A percentile compares a stretch with the other conserved stretches of the same genome.
phyloP scores from a whole-genome alignment of 1,140 invertebrate genomes.

The Drosophila funebris region DNA sequence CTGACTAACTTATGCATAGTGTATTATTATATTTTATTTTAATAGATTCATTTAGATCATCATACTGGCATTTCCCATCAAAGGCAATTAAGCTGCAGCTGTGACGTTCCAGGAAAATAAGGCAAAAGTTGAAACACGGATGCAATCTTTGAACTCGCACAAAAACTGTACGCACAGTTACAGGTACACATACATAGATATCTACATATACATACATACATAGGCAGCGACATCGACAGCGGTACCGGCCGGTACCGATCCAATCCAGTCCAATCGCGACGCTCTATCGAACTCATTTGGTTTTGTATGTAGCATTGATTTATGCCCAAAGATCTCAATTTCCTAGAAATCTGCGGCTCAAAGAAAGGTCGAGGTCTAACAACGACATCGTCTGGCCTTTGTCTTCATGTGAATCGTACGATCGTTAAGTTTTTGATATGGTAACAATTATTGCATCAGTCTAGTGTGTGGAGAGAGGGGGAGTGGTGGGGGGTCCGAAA shows the following conservation, averaged over 20 bases:
- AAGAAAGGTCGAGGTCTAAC: constrained; percentile 54
- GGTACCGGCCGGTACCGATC: constrained; percentile 26
- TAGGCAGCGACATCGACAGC: constrained; percentile 18
- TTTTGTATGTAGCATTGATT: constrained; percentile 20
- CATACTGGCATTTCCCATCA: constrained; percentile 52
- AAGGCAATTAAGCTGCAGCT: constrained; percentile 32
- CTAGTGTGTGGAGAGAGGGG: not conserved
- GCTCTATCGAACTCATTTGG: constrained; percentile 7
- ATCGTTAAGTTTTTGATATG: constrained; percentile 57
- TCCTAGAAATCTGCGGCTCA: constrained; percentile 31
- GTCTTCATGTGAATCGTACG: constrained; percentile 37
- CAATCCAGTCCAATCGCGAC: too few relatives aligned
- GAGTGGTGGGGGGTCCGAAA: not conserved
- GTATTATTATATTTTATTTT: not conserved
- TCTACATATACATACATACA: constrained; percentile 8
- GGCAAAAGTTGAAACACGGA: constrained; percentile 35
- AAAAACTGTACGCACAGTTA: constrained; percentile 36
- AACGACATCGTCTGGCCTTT: not conserved
- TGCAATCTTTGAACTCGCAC: constrained; percentile 51
- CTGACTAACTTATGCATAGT: not conserved
- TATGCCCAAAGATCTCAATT: constrained; percentile 19
- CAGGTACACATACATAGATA: not conserved
- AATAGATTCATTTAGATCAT: not conserved
- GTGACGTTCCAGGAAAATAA: constrained; percentile 46
- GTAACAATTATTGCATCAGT: constrained; percentile 74